A percentile compares a stretch with the other conserved stretches of the same genome.
Conservation (phyloP, 1,140 invertebrate species). For the Mylabris phalerata region DNA sequence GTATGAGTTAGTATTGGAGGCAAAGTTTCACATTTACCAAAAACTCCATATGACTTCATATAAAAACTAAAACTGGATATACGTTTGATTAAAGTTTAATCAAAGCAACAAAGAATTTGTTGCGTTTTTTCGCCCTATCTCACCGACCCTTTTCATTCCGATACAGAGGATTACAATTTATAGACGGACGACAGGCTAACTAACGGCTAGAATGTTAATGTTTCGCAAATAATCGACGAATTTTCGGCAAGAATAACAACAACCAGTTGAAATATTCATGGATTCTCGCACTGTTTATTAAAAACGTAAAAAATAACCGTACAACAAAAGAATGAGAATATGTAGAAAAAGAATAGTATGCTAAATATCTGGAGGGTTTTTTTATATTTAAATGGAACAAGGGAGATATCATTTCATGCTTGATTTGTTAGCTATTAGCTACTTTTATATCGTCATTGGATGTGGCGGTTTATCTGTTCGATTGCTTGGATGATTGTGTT, state of each 20-base stretch:
- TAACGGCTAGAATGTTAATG: not conserved
- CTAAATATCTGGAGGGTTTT: too few species aligned
- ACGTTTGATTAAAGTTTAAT: conserved; percentile 5
- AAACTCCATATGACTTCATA: not conserved
- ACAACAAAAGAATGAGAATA: too few species aligned
- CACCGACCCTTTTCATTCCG: not conserved
- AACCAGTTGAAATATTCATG: conserved; percentile 20
- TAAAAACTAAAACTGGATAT: conserved; percentile 7
- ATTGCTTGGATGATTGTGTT: not conserved
- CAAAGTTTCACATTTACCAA: not conserved
- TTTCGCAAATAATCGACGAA: not conserved
- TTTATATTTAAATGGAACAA: too few species aligned
- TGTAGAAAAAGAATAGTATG: too few species aligned
- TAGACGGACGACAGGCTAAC: conserved; percentile 1
- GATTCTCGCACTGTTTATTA: too few species aligned
- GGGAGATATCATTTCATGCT: conserved; percentile 5
- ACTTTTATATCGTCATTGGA: not conserved
- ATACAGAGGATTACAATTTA: not conserved
- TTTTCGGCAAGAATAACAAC: not conserved
- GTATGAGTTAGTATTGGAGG: not conserved
- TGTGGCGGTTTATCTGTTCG: not conserved
- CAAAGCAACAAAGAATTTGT: conserved; percentile 2
- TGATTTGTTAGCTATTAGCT: conserved; percentile 10
- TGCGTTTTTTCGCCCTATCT: too few species aligned
- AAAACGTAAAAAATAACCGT: too few species aligned